Percentiles rank a stretch among this genome's conserved stretches.
phyloP scores from a whole-genome alignment of 2,888 invertebrate species.

The Hypena proboscidalis region DNA sequence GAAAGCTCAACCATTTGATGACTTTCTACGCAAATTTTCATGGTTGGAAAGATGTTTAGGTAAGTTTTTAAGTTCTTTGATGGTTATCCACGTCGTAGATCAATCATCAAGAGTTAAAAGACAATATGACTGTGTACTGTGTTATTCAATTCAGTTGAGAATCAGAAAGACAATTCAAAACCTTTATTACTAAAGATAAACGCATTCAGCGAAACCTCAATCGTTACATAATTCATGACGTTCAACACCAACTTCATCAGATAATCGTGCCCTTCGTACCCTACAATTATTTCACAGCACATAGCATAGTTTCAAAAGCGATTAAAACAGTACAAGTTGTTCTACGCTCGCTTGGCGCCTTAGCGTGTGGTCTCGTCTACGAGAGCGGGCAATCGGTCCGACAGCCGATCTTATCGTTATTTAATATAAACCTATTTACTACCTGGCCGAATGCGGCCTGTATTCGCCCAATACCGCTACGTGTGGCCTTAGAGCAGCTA shows the following conservation, averaged over 20 bases:
- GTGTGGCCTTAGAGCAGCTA: slow-evolving; percentile 30
- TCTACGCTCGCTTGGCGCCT: slow-evolving; percentile 56
- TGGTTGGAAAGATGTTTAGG: too few species aligned
- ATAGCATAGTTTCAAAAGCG: slow-evolving; percentile 31
- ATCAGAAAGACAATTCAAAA: too few species aligned
- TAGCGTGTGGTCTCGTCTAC: slow-evolving; percentile 70
- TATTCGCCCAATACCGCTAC: slow-evolving; percentile 30
- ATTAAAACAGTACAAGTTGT: slow-evolving; percentile 37
- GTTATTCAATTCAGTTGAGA: too few species aligned
- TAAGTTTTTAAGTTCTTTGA: too few species aligned
- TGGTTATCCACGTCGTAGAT: too few species aligned
- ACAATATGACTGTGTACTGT: too few species aligned
- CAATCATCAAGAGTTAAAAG: too few species aligned
- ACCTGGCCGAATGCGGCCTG: slow-evolving; percentile 47
- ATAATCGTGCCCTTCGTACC: slow-evolving; percentile 26
- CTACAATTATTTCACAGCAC: slow-evolving; percentile 38
- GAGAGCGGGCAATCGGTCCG: slow-evolving; percentile 65
- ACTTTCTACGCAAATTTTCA: too few species aligned
- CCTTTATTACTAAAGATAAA: too few species aligned
- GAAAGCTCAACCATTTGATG: too few species aligned
- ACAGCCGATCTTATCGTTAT: slow-evolving; percentile 71
- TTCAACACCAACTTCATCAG: slow-evolving; percentile 27
- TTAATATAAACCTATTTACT: slow-evolving; percentile 66
- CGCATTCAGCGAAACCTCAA: too few species aligned
- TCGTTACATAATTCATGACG: too few species aligned